Percentiles rank a stretch among this genome's conserved stretches.
Evolutionary conservation across 2,113 vertebrate species (phyloP).

Genomic region (Sterrhoptilus dennistouni): DNA sequence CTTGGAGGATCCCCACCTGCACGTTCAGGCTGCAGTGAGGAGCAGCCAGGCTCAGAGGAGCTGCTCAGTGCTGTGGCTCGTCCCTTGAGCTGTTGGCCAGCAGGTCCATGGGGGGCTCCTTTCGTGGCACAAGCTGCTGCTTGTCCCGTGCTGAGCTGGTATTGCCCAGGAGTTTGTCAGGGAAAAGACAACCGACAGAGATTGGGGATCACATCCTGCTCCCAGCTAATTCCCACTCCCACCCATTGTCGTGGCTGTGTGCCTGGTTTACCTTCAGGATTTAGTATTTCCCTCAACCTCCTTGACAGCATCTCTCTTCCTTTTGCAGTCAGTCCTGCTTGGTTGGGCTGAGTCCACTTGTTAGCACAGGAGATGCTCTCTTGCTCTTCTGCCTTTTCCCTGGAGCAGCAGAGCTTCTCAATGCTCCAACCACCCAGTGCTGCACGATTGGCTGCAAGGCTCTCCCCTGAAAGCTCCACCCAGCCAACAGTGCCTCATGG

Average conservation of each 20-base stretch:
- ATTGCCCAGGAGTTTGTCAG: conserved; percentile 1
- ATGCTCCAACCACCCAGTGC: conserved; percentile 15
- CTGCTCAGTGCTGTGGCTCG: fast-evolving
- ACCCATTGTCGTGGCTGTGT: background rate
- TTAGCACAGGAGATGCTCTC: background rate
- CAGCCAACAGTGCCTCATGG: conserved; percentile 7
- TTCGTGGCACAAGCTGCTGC: background rate
- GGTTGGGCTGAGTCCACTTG: background rate
- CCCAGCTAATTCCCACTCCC: conserved; percentile 15
- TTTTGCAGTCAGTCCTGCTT: background rate
- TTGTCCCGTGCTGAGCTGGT: background rate
- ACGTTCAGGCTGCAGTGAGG: background rate
- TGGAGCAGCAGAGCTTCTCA: conserved; percentile 45
- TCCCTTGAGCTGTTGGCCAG: background rate
- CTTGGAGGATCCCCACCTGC: background rate
- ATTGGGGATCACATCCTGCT: background rate
- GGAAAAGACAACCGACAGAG: background rate
- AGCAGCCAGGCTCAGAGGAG: background rate
- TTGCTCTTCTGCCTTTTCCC: conserved; percentile 3
- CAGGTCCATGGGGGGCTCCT: background rate
- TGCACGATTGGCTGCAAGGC: conserved; percentile 32
- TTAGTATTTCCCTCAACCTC: background rate
- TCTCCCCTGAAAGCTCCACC: conserved; percentile 54
- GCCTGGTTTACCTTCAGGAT: background rate
- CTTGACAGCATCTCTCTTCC: background rate